Conservation (phyloP, 2,797 vertebrate genomes). For the Pelochelys cantorii region DNA sequence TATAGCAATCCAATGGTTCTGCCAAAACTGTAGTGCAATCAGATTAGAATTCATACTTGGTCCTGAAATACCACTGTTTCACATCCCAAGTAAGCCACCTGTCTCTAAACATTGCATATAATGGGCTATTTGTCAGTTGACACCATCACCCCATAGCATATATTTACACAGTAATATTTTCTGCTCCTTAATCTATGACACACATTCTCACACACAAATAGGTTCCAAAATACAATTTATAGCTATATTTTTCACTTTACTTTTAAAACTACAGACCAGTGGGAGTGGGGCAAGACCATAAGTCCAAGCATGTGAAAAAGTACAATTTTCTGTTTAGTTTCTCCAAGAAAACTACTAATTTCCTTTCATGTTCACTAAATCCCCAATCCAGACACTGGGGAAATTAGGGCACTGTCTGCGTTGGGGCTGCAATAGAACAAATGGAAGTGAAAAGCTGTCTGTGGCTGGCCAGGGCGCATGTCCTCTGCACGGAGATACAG, state of each 20-base stretch:
- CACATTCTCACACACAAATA: slow-evolving; percentile 30
- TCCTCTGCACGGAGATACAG: background rate
- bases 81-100: slow-evolving; percentile 28
- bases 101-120: slow-evolving; percentile 55
- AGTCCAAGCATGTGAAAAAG: background rate
- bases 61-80: slow-evolving; percentile 35
- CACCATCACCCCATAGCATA: slow-evolving; percentile 37
- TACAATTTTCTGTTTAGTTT: background rate
- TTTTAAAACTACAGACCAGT: slow-evolving; percentile 35
- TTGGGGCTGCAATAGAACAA: background rate
- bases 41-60: slow-evolving; percentile 49
- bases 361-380: background rate
- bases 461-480: background rate
- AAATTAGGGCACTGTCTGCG: background rate
- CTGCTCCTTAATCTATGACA: background rate
- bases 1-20: slow-evolving; percentile 39
- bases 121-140: slow-evolving; percentile 62
- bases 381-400: background rate
- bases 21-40: slow-evolving; percentile 45
- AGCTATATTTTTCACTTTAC: slow-evolving; percentile 33
- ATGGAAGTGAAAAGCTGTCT: background rate
- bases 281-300: background rate
- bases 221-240: background rate
- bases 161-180: slow-evolving; percentile 54
- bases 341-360: background rate